Evolutionary conservation across 23 tunicate species (phyloP), one percentile per base, ranked within the genome.

Genomic region (Aplidium turbinatum): DNA sequence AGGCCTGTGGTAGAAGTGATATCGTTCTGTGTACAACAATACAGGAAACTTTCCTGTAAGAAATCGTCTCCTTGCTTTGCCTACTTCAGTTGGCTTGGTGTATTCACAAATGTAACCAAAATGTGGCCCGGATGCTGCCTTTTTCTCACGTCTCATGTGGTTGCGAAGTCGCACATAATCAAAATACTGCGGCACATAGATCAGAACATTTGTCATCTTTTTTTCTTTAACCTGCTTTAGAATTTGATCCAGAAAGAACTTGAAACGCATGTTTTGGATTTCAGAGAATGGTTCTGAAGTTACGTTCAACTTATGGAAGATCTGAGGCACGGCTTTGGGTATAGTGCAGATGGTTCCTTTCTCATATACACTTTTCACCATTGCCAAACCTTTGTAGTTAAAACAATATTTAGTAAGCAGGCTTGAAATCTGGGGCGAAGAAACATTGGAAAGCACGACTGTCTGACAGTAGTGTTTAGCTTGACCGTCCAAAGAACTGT

Each of bases 21-120:
- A 86, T 11, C 99, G 82, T 71, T 94, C 99, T 18, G 92, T 86
- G 81, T 86, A 94, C 30, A 94, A 79, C 67, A 94, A 22, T 2
- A 94, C 38, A 1, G 78, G 62, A 24, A 68, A 31, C 46, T 88
- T 72, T 4, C 85, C 85, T 0, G 78, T 89, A 0, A 75, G 70
- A 60, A 94, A 87, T 27, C 54, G 72, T 28, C 84, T 57, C 29
- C 78, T 71, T 16, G 90, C 82, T 67, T 78, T 84, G 11, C 63
- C 75, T 4, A 75, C 91, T 19, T 71, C 83, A 52, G 54, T 75
- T 31, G 86, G 55, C 27, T 85, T 71, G 45, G 65, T 78, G 69
- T 87, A 82, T 52, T 91, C 97, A 51, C 78, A 55, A 18, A 91
- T 79, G 68, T 70, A 75, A 19, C 53, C 78, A 50, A 84, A 91